Percentiles rank a stretch among this genome's conserved stretches.
Conservation (phyloP, 2,797 vertebrate species). For the Cirrhinus mrigala region DNA sequence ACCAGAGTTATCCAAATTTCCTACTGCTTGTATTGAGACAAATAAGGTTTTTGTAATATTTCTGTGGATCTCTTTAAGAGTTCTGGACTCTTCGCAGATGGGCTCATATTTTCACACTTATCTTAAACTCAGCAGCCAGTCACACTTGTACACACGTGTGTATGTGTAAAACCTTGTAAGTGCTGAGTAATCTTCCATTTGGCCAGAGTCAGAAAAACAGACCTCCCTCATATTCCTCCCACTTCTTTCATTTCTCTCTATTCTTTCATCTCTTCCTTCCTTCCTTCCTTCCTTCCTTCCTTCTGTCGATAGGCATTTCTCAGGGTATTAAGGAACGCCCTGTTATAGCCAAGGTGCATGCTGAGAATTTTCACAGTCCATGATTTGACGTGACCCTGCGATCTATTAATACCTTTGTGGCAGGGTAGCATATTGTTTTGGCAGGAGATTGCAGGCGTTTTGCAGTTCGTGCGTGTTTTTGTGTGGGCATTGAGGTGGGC, state of each 20-base stretch:
- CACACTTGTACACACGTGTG: conserved; percentile 12
- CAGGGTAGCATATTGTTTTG: conserved; percentile 23
- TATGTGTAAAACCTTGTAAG: conserved; percentile 25
- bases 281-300: neutral
- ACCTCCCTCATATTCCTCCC: conserved; percentile 34
- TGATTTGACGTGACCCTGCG: conserved; percentile 55
- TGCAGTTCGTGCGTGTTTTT: conserved; percentile 69
- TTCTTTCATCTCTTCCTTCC: neutral
- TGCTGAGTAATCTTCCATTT: conserved; percentile 57
- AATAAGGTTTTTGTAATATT: neutral
- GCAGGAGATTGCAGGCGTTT: neutral
- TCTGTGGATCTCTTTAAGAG: neutral
- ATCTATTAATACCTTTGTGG: conserved; percentile 63
- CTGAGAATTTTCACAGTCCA: conserved; percentile 60
- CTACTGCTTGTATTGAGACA: neutral
- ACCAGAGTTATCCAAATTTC: neutral
- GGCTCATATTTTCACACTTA: conserved; percentile 25
- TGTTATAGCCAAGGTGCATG: conserved; percentile 62
- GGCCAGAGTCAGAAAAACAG: conserved; percentile 42
- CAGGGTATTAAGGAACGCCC: conserved; percentile 59
- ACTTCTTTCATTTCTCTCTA: neutral
- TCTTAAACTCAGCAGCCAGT: conserved; percentile 32
- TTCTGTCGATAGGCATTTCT: neutral
- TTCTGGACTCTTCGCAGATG: conserved; percentile 35
- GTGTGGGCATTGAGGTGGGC: conserved; percentile 41